These are phyloP conservation scores for Tadarida brasiliensis DNA, from an alignment of 2,797 vertebrate species.

Conservation along the genomic window DNA sequence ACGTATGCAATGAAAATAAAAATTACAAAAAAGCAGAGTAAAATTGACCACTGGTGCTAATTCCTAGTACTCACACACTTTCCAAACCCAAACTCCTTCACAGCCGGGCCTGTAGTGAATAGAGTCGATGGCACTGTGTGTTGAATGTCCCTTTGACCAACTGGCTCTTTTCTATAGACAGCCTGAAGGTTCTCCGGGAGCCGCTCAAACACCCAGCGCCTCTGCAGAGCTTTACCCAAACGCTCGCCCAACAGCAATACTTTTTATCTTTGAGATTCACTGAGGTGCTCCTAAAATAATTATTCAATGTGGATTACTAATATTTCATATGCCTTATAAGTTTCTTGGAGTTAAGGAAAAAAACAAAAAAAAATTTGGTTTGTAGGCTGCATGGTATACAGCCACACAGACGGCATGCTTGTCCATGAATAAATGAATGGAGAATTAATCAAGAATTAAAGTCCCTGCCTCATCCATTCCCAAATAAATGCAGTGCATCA, in stretches of 20 bases:
- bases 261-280: neutral
- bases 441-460: neutral
- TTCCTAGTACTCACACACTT: neutral
- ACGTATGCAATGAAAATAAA: conserved; percentile 78
- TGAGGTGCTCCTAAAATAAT: conserved; percentile 26
- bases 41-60: conserved; percentile 6
- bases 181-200: neutral
- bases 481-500: neutral
- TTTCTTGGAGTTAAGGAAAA: neutral
- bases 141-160: neutral
- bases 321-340: neutral
- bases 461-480: neutral
- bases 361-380: neutral
- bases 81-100: neutral
- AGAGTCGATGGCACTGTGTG: neutral
- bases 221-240: conserved; percentile 10
- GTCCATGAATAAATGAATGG: neutral
- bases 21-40: conserved; percentile 67
- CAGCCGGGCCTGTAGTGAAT: neutral
- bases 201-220: neutral
- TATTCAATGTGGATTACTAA: neutral
- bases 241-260: neutral
- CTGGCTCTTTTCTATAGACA: conserved; percentile 19
- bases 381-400: neutral
- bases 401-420: neutral